These are phyloP conservation scores for Threskiornis aethiopicus DNA, from an alignment of 2,797 vertebrate species.

Conservation along the genomic window DNA sequence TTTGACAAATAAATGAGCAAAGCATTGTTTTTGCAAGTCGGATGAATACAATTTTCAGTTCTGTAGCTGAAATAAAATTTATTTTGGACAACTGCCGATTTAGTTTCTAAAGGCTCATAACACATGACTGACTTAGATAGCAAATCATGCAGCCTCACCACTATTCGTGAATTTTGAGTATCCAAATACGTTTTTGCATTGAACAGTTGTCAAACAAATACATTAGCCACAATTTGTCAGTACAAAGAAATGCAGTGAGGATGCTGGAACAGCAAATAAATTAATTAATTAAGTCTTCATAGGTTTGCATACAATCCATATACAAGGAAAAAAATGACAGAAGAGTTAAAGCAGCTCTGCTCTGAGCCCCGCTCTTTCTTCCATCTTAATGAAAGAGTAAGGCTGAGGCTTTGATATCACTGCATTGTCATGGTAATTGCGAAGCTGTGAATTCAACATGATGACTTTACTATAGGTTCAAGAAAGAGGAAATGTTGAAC, in stretches of 20 bases:
- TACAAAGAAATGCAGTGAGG: neutral
- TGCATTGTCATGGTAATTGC: slow-evolving; percentile 52
- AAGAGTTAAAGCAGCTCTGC: neutral
- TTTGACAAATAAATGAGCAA: slow-evolving; percentile 19
- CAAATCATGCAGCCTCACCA: neutral
- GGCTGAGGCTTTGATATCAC: slow-evolving; percentile 22
- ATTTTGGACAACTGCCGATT: neutral
- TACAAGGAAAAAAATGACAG: neutral
- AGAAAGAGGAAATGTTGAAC: neutral
- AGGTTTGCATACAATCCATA: neutral
- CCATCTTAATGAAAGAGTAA: slow-evolving; percentile 7
- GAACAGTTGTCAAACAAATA: neutral
- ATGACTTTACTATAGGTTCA: neutral
- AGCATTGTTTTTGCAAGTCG: slow-evolving; percentile 8
- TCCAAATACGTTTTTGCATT: neutral
- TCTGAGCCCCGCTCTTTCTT: neutral
- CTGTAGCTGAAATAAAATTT: neutral
- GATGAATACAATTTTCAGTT: neutral
- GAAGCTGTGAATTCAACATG: slow-evolving; percentile 21
- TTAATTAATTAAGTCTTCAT: neutral
- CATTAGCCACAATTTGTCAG: neutral
- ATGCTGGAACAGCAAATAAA: neutral
- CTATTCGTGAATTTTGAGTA: neutral
- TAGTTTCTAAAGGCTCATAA: neutral
- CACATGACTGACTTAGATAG: neutral